phyloP scores from a whole-genome alignment of 1,140 invertebrate species.

The Colletes gigas region DNA sequence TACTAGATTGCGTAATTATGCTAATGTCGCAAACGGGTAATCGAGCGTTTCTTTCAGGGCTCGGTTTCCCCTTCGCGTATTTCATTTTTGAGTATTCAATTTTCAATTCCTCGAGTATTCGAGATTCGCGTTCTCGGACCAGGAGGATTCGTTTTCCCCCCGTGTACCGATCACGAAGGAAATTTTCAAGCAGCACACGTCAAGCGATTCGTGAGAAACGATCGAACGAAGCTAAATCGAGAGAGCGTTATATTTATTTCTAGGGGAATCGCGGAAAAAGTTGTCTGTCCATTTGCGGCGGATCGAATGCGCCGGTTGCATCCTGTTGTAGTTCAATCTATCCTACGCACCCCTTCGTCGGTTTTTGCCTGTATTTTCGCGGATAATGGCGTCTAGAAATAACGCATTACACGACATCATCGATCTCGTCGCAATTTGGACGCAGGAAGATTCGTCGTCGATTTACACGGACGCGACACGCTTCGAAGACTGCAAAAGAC shows the following conservation, averaged over 20 bases:
- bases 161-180: not conserved
- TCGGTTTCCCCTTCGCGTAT: too few relatives aligned
- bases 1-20: too few relatives aligned
- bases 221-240: conserved; percentile 57
- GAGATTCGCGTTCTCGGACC: not conserved
- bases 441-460: too few relatives aligned
- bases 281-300: conserved; percentile 58
- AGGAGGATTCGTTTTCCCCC: not conserved
- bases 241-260: conserved; percentile 69
- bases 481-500: too few relatives aligned
- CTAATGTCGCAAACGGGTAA: too few relatives aligned
- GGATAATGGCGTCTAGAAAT: conserved; percentile 13
- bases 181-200: conserved; percentile 19
- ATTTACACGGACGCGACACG: too few relatives aligned
- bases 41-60: too few relatives aligned
- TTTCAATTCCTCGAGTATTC: too few relatives aligned
- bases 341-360: conserved; percentile 26
- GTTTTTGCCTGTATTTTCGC: conserved; percentile 31
- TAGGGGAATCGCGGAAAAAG: conserved; percentile 66
- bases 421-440: not conserved
- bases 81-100: too few relatives aligned
- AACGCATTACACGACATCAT: conserved; percentile 10
- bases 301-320: conserved; percentile 47
- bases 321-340: conserved; percentile 57
- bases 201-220: conserved; percentile 42